Evolutionary conservation across 1,140 invertebrate genomes (phyloP).

Genomic region (Drosophila tropicalis): DNA sequence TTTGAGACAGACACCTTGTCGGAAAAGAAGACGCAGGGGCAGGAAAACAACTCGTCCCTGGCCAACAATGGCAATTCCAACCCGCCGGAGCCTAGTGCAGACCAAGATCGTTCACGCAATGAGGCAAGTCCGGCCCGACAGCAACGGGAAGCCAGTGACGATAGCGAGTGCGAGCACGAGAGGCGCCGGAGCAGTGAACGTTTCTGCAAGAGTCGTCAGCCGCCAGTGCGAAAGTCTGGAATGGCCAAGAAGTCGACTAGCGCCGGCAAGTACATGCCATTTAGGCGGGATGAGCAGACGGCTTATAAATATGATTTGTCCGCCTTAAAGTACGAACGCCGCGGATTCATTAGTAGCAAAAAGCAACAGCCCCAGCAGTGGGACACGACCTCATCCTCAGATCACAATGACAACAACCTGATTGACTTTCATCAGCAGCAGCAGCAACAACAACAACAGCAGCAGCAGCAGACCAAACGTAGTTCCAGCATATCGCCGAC

Average conservation of each 20-base stretch:
- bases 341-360: conserved; percentile 79
- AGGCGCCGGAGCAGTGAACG: conserved; percentile 78
- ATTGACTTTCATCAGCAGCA: conserved; percentile 71
- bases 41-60: conserved; percentile 69
- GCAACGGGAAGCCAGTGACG: conserved; percentile 81
- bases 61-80: conserved; percentile 49
- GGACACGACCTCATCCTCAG: conserved; percentile 37
- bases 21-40: conserved; percentile 30
- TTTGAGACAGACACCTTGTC: conserved; percentile 56
- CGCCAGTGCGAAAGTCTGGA: conserved; percentile 76
- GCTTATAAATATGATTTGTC: conserved; percentile 81
- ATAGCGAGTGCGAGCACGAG: conserved; percentile 84
- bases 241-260: conserved; percentile 66
- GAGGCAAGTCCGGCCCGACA: conserved; percentile 77
- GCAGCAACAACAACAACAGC: conserved; percentile 47
- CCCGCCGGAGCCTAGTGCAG: conserved; percentile 20
- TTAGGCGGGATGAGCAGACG: conserved; percentile 71
- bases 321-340: conserved; percentile 74
- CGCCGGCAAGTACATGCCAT: conserved; percentile 65
- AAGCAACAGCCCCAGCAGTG: conserved; percentile 62
- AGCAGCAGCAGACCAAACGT: conserved; percentile 50
- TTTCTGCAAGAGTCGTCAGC: conserved; percentile 79
- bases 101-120: conserved; percentile 65
- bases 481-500: conserved; percentile 60
- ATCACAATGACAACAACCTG: conserved; percentile 82